These are phyloP conservation scores for Eumaeus atala DNA, from an alignment of 1,140 invertebrate species.

Conservation along the genomic window DNA sequence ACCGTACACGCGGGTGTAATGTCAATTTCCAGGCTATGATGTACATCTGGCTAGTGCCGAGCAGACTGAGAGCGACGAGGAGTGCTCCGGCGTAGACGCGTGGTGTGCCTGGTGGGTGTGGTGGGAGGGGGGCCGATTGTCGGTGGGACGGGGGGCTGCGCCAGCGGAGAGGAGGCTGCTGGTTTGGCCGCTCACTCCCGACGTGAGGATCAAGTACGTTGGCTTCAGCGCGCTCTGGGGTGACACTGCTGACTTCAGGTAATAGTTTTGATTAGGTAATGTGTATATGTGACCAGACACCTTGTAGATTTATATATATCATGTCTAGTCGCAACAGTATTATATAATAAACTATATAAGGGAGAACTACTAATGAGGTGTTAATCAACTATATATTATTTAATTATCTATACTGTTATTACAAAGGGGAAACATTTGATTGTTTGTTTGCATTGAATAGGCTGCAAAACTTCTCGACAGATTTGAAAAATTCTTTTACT, in stretches of 20 bases:
- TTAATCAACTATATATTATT: too few relatives aligned
- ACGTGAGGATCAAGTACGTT: constrained; percentile 75
- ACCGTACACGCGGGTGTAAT: too few relatives aligned
- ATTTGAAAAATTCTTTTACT: too few relatives aligned
- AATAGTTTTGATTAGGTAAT: not conserved
- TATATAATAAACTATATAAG: too few relatives aligned
- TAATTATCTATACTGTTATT: too few relatives aligned
- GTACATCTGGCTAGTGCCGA: constrained; percentile 74
- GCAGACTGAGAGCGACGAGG: constrained; percentile 67
- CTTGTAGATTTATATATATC: too few relatives aligned
- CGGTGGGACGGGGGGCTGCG: constrained; percentile 72
- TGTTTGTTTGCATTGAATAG: too few relatives aligned
- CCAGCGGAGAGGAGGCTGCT: constrained; percentile 68
- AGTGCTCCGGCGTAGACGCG: constrained; percentile 58
- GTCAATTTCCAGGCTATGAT: constrained; percentile 70
- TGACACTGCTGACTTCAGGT: constrained; percentile 78
- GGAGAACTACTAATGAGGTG: too few relatives aligned
- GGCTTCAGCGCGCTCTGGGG: constrained; percentile 78
- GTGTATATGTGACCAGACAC: too few relatives aligned
- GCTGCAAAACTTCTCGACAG: too few relatives aligned
- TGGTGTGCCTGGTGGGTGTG: constrained; percentile 78
- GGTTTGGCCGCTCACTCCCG: constrained; percentile 75
- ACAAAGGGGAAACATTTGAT: too few relatives aligned
- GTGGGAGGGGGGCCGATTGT: constrained; percentile 76
- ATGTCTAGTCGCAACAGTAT: too few relatives aligned